Conservation (phyloP, 35 echinoderm and acorn worm species). For the Chiridota heheva region DNA sequence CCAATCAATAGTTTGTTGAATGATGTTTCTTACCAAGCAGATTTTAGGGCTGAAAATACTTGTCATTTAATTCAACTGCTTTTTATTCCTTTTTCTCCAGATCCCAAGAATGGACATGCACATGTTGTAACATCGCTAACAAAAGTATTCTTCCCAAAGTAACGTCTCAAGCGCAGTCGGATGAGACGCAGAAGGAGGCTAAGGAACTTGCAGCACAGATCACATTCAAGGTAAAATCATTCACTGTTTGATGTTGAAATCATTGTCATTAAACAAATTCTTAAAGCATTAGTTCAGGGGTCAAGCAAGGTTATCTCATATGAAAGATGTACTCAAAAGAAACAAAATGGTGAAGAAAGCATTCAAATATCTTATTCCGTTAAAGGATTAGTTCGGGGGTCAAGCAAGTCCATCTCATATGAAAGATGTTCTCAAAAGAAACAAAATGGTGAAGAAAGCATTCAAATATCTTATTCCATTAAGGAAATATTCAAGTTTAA, state of each 20-base stretch:
- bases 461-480: no score
- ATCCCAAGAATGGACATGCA: slow-evolving; percentile 89
- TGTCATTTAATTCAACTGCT: background rate
- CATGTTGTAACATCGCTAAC: slow-evolving; percentile 60
- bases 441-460: no score
- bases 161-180: slow-evolving; percentile 64
- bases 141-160: slow-evolving; percentile 67
- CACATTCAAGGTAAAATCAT: slow-evolving; percentile 72
- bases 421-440: no score
- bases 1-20: background rate
- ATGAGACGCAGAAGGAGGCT: slow-evolving; percentile 76
- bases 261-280: background rate
- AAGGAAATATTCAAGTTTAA: no score
- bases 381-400: no score
- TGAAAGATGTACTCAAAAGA: no score
- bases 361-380: no score
- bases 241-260: background rate
- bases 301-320: no score
- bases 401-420: no score
- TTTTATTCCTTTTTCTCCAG: slow-evolving; percentile 14
- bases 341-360: no score
- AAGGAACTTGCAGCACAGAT: slow-evolving; percentile 78
- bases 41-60: background rate
- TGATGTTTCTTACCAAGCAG: background rate
- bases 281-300: no score